Evolutionary conservation across 2,797 vertebrate species (phyloP).

Genomic region (Harpagifer antarcticus): DNA sequence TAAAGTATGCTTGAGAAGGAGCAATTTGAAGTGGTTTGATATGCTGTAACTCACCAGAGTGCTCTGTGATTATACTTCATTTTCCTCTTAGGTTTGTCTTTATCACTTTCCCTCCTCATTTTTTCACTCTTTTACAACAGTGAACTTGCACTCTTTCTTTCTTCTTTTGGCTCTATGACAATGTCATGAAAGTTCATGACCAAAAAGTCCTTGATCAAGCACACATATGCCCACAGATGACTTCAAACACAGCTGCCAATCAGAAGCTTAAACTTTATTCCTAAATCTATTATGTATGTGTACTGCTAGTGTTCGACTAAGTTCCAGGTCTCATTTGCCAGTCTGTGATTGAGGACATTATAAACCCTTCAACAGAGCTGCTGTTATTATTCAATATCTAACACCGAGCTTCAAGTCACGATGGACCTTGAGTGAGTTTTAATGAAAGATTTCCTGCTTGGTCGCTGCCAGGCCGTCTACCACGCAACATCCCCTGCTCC

Average conservation of each 20-base stretch:
- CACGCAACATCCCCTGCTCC: conserved; percentile 58
- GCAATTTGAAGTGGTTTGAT: conserved; percentile 65
- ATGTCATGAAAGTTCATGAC: conserved; percentile 45
- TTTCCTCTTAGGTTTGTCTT: conserved; percentile 63
- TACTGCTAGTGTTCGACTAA: conserved; percentile 30
- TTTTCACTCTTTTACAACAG: conserved; percentile 48
- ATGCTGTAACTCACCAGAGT: conserved; percentile 43
- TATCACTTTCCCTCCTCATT: conserved; percentile 55
- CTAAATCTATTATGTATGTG: conserved; percentile 39
- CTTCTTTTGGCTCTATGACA: conserved; percentile 47
- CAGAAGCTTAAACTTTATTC: conserved; percentile 32
- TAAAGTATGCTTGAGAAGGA: conserved; percentile 49
- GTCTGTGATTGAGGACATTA: conserved; percentile 44
- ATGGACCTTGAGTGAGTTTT: conserved; percentile 72
- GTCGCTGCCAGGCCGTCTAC: conserved; percentile 57
- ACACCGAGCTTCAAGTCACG: conserved; percentile 61
- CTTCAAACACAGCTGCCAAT: conserved; percentile 54
- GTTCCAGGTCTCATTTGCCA: conserved; percentile 47
- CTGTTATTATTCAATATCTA: conserved; percentile 61
- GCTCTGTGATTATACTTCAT: conserved; percentile 66
- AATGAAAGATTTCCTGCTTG: conserved; percentile 81
- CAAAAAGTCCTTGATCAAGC: conserved; percentile 51
- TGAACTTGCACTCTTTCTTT: conserved; percentile 32
- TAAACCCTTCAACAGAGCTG: conserved; percentile 53
- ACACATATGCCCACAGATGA: conserved; percentile 12